Evolutionary conservation across 2,797 vertebrate genomes (phyloP).

Genomic region (Rhadinocentrus ornatus): DNA sequence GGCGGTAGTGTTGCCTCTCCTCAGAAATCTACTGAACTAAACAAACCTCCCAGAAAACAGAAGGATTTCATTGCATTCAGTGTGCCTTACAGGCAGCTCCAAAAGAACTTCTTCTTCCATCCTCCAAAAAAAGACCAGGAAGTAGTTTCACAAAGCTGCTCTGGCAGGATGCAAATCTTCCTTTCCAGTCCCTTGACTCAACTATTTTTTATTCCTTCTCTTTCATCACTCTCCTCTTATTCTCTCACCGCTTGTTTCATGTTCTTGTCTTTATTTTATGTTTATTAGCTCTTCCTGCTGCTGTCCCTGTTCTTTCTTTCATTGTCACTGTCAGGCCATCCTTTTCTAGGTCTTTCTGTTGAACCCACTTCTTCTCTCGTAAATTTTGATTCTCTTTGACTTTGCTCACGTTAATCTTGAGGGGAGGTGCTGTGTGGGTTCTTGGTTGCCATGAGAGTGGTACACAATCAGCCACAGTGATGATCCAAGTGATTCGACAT

Average conservation of each 20-base stretch:
- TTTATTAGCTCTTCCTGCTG: not conserved
- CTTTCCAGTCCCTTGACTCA: conserved; percentile 65
- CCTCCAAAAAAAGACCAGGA: conserved; percentile 75
- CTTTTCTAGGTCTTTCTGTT: conserved; percentile 16
- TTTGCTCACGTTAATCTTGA: not conserved
- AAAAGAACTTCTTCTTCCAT: conserved; percentile 63
- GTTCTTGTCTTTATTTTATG: conserved; percentile 17
- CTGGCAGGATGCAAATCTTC: conserved; percentile 73
- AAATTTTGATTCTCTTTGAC: not conserved
- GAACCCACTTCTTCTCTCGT: not conserved
- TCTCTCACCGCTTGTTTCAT: conserved; percentile 40
- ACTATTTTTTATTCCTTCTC: conserved; percentile 48
- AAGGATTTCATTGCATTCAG: conserved; percentile 72
- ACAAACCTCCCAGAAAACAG: conserved; percentile 69
- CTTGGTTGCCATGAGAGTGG: not conserved
- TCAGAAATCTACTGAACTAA: conserved; percentile 68
- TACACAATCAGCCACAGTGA: not conserved
- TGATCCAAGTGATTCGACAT: not conserved
- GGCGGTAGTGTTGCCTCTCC: conserved; percentile 61
- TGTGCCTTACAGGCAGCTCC: conserved; percentile 54
- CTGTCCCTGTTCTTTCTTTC: not conserved
- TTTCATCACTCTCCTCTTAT: conserved; percentile 38
- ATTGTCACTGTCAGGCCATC: conserved; percentile 6
- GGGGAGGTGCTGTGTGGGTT: not conserved
- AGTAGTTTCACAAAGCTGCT: conserved; percentile 76